A percentile compares a stretch with the other conserved stretches of the same genome.
Conservation (phyloP, 2,888 invertebrate genomes). For the Callyntrura sp. region DNA sequence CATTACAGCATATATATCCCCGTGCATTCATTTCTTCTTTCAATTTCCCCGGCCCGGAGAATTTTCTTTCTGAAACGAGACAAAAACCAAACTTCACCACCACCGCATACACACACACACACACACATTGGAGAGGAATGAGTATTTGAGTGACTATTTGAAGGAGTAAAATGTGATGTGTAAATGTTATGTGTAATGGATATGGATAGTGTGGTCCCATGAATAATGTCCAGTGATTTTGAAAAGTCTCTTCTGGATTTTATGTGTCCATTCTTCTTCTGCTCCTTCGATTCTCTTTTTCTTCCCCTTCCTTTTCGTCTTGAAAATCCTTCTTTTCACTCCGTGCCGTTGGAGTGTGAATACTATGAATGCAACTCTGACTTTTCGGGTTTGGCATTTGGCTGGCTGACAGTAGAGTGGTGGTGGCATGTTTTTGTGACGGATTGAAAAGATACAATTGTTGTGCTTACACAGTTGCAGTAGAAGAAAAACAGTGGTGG, state of each 20-base stretch:
- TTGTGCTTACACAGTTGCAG: constrained; percentile 23
- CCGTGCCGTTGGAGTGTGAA: constrained; percentile 6
- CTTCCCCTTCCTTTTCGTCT: constrained; percentile 47
- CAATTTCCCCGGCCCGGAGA: background rate
- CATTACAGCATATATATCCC: constrained; percentile 17
- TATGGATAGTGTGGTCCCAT: constrained; percentile 60
- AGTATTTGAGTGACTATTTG: constrained; percentile 35
- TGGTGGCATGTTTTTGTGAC: constrained; percentile 50
- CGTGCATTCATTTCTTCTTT: constrained; percentile 39
- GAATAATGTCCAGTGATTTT: constrained; percentile 75
- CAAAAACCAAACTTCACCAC: constrained; percentile 16
- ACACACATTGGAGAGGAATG: constrained; percentile 1
- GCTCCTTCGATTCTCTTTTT: constrained; percentile 5
- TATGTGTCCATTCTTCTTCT: constrained; percentile 60
- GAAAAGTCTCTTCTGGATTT: constrained; percentile 48
- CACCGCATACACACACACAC: background rate
- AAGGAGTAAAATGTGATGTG: constrained; percentile 50
- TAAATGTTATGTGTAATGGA: constrained; percentile 59
- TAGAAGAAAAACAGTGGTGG: too few species aligned
- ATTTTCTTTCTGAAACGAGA: constrained; percentile 14
- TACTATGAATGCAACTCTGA: background rate
- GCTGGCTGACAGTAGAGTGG: background rate
- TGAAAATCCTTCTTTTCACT: constrained; percentile 56
- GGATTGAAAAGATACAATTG: constrained; percentile 46
- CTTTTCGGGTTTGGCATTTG: constrained; percentile 32